Conservation (phyloP, 64 coral and sea anemone genomes). For the Actinia tenebrosa region DNA sequence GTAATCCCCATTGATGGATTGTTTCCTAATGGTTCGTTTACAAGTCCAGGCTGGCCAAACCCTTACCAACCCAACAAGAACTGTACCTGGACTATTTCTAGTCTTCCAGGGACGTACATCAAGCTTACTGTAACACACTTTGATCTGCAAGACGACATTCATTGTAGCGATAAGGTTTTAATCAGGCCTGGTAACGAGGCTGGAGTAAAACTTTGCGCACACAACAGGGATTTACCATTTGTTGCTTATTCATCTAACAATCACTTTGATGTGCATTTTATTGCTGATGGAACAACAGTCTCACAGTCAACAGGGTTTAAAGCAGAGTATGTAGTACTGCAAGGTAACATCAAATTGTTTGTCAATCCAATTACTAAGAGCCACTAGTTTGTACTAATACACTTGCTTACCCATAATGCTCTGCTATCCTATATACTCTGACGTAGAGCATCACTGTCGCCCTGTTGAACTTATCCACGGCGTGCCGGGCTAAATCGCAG, state of each 20-base stretch:
- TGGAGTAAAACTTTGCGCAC: not conserved
- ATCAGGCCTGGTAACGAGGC: not conserved
- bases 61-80: not conserved
- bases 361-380: no score
- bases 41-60: conserved; percentile 19
- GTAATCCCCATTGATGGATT: not conserved
- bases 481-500: no score
- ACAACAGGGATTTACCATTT: not conserved
- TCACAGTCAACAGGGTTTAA: not conserved
- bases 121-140: not conserved
- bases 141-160: not conserved
- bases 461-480: no score
- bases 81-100: not conserved
- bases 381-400: no score
- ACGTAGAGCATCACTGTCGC: not conserved
- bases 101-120: not conserved
- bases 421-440: not conserved
- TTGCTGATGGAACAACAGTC: not conserved
- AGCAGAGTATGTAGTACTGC: not conserved
- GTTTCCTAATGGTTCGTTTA: not conserved
- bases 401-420: not conserved
- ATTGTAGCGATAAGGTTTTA: not conserved
- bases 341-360: not conserved
- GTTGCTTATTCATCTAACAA: not conserved
- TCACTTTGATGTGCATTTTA: not conserved